Percentiles rank a stretch among this genome's conserved stretches.
Conservation (phyloP, 2,888 invertebrate genomes). For the Apamea sordens region DNA sequence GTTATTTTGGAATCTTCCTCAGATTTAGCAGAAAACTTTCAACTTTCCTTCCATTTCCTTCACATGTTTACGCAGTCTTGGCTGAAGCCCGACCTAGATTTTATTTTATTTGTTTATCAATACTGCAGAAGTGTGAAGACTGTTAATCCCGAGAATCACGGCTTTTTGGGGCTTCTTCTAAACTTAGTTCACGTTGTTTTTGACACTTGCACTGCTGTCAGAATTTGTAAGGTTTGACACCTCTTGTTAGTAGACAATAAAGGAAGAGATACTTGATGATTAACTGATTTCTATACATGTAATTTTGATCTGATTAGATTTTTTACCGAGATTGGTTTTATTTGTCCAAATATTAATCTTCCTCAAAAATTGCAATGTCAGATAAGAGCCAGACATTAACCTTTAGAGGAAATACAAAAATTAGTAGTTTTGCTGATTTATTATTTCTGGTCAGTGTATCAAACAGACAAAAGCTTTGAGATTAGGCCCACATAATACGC, state of each 20-base stretch:
- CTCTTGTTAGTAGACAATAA: constrained; percentile 31
- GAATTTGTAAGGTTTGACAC: not conserved
- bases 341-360: constrained; percentile 11
- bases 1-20: constrained; percentile 1
- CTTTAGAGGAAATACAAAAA: not conserved
- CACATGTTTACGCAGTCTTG: constrained; percentile 27
- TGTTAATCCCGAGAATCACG: constrained; percentile 9
- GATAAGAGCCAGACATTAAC: constrained; percentile 22
- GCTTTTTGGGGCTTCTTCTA: constrained; percentile 18
- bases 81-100: constrained; percentile 44
- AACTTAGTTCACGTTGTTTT: constrained; percentile 12
- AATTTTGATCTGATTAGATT: constrained; percentile 29
- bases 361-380: constrained; percentile 27
- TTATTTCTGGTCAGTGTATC: constrained; percentile 7
- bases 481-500: constrained; percentile 7
- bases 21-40: constrained; percentile 4
- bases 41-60: constrained; percentile 24
- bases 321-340: constrained; percentile 5
- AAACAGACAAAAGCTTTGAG: constrained; percentile 16
- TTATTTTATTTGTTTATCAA: constrained; percentile 37
- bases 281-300: not conserved
- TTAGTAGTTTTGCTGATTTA: not conserved
- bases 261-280: not conserved
- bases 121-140: constrained; percentile 8
- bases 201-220: not conserved